Evolutionary conservation across 2,113 vertebrate species (phyloP), one percentile per base, ranked within the genome.

Genomic region (Neofelis nebulosa): DNA sequence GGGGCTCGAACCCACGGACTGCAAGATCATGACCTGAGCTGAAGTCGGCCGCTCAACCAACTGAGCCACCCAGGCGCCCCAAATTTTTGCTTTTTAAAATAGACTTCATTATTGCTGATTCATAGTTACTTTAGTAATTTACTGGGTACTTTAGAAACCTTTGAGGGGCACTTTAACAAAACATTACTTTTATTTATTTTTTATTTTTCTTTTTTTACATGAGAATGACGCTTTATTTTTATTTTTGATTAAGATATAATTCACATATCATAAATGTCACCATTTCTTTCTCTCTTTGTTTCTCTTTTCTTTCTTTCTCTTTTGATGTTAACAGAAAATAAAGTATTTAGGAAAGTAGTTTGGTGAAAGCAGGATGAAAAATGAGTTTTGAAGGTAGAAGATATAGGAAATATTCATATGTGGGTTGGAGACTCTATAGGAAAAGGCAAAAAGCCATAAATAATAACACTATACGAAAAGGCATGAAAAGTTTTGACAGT

Each of bases 71-170:
- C 45, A 45, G 45, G 45, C 8, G 8, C 45, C 45, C 45, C 45
- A 89, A 55, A 25, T 19, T 79, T 89, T 87, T 95, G 27, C 31
- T 74, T 96, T 94, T 89, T 45, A 92, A 76, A 94, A 68, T 93
- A 95, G 52, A 15, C 52, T 7, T 7, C 63, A 91, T 94, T 94
- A 90, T 91, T 95, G 11, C 7, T 89, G 83, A 92, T 94, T 90
- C 27, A 50, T 81, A 92, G 82, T 93, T 93, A 71, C 33, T 93
- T 94, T 95, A 91, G 48, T 95, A 52, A 52, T 88, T 93, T 48
- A 91, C 45, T 91, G n/a, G 23, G 16, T 74, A 80, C 69, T 83
- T 97, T 50, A 94, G 79, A 66, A 95, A 65, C 14, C 18, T 81
- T 95, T 95, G 65, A 87, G 41, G 88, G 13, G 12, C 52, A 65